Conservation (phyloP, 2,797 vertebrate genomes). For the Dendrocincla fuliginosa region DNA sequence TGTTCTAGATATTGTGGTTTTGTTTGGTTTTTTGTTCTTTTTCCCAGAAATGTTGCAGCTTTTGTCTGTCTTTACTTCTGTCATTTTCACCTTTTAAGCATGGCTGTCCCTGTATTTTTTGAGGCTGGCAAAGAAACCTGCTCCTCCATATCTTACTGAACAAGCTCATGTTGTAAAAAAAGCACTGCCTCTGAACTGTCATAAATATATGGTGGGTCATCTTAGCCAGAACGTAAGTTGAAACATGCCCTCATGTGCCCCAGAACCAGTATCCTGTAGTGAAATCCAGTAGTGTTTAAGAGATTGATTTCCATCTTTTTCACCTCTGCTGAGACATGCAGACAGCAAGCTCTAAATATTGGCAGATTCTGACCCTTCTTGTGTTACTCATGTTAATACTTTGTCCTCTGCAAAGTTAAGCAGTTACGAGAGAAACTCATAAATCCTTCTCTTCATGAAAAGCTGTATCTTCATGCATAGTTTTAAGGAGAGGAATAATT, state of each 20-base stretch:
- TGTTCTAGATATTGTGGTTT: background rate
- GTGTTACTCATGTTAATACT: background rate
- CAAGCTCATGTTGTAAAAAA: background rate
- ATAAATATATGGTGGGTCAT: background rate
- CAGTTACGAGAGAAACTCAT: background rate
- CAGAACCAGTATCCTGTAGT: background rate
- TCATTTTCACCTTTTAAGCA: background rate
- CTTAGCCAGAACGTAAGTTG: background rate
- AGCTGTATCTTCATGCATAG: background rate
- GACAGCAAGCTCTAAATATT: fast-evolving
- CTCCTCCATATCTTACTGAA: background rate
- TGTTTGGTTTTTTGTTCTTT: background rate
- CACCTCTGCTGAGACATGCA: background rate
- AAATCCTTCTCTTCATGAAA: background rate
- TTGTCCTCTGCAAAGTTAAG: background rate
- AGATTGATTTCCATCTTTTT: background rate
- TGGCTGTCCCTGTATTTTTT: background rate
- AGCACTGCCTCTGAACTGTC: background rate
- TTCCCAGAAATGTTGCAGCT: background rate
- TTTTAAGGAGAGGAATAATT: background rate
- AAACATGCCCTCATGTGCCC: background rate
- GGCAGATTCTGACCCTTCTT: background rate
- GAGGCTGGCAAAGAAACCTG: background rate
- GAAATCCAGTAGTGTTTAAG: background rate
- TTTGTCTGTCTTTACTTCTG: background rate